These are phyloP conservation scores for Dicroscelio sp. DNA, from an alignment of 2,888 invertebrate genomes.

Conservation along the genomic window DNA sequence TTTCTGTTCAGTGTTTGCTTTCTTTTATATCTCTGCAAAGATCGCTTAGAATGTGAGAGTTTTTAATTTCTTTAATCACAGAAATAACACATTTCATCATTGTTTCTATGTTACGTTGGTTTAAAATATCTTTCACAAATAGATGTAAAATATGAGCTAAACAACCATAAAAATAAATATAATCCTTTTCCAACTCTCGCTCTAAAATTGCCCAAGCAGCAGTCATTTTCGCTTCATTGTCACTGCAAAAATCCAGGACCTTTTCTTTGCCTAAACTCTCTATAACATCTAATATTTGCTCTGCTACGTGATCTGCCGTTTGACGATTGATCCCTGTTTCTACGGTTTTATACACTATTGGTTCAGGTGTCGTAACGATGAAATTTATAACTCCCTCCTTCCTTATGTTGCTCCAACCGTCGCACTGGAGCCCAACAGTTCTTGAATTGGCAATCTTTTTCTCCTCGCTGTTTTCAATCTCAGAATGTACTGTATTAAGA, in stretches of 20 bases:
- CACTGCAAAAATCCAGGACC: conserved; percentile 76
- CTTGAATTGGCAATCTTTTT: conserved; percentile 74
- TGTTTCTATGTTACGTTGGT: conserved; percentile 60
- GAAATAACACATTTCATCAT: conserved; percentile 77
- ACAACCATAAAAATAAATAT: conserved; percentile 84
- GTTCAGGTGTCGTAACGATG: conserved; percentile 85
- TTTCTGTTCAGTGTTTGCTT: conserved; percentile 15
- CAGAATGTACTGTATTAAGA: conserved; percentile 74
- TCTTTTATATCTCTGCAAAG: conserved; percentile 75
- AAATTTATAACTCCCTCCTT: conserved; percentile 86
- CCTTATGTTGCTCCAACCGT: conserved; percentile 73
- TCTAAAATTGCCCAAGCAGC: conserved; percentile 81
- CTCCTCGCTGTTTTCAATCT: conserved; percentile 75
- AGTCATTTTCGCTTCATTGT: conserved; percentile 82
- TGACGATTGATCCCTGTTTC: conserved; percentile 80
- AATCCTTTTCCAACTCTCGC: conserved; percentile 80
- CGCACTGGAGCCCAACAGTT: conserved; percentile 80
- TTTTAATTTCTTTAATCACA: conserved; percentile 84
- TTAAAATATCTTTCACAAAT: conserved; percentile 83
- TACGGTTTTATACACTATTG: conserved; percentile 83
- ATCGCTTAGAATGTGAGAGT: conserved; percentile 79
- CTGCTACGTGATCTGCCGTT: conserved; percentile 82
- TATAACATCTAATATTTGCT: conserved; percentile 79
- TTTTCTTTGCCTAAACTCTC: conserved; percentile 78
- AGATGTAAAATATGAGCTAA: conserved; percentile 84